phyloP scores from a whole-genome alignment of 2,113 vertebrate genomes.

The Solenodon paradoxus region DNA sequence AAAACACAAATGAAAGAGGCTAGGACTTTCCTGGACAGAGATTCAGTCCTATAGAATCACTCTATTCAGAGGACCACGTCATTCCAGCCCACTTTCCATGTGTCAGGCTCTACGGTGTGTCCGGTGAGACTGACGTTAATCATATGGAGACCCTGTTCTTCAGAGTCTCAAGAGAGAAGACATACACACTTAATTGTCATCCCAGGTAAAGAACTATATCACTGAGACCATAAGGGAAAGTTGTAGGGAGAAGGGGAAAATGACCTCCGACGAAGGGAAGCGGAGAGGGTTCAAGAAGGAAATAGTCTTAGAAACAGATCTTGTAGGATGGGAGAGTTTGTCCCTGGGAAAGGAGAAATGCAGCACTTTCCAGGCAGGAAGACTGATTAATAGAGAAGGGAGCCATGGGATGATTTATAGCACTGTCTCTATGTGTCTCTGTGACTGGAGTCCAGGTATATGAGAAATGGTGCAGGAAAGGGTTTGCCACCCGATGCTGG shows the following conservation, averaged over 20 bases:
- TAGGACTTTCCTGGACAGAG: not conserved
- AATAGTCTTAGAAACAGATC: not conserved
- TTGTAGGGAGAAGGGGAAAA: not conserved
- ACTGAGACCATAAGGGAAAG: not conserved
- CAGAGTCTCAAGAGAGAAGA: not conserved
- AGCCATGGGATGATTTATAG: not conserved
- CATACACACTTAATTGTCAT: not conserved
- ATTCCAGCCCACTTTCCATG: not conserved
- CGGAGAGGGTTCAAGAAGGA: not conserved
- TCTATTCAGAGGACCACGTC: not conserved
- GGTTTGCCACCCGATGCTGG: not conserved
- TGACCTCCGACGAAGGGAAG: not conserved
- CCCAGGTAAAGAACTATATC: not conserved
- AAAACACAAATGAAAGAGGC: not conserved
- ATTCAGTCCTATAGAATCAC: not conserved
- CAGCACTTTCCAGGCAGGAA: not conserved
- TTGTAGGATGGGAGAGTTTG: not conserved
- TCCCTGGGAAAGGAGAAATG: not conserved
- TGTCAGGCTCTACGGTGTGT: not conserved
- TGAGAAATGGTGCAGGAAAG: not conserved
- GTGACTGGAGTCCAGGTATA: fast-evolving
- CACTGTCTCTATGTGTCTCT: not conserved
- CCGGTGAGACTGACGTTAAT: not conserved
- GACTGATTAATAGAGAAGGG: not conserved
- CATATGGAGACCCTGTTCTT: not conserved